Base-by-base conservation (phyloP, 2,797 vertebrate genomes). In the Scomberomorus guttatus region DNA sequence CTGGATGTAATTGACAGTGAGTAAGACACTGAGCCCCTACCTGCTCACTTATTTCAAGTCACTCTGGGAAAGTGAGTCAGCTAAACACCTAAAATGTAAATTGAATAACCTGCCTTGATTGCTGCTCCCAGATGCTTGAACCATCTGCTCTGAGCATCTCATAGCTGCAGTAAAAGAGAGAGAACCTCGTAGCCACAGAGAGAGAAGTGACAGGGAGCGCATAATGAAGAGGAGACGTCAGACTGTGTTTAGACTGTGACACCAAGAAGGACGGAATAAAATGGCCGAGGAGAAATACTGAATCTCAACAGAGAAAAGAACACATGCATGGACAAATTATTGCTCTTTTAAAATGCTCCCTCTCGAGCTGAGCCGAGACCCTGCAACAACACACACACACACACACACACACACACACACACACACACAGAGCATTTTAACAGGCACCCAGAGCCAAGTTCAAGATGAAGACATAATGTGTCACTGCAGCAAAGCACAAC, bases 141-240 rank as follows among this genome's bases (percentile, higher is more conserved):
- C 89, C 90, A 90, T 92, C 90, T 92, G 93, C 81, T 91, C 79
- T 11, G 84, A 90, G 85, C 50, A 54, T 72, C 86, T 91, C 77
- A 68, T 29, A 51, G 78, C 85, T 59, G 75, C 75, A 60, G 82
- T 83, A 77, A 86, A 83, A 75, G 63, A 85, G 77, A 89, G 71
- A 90, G 64, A 75, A 66, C 72, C 89, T 90, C 77, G 71, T 68
- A 80, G 80, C 78, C 78, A n/a, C 79, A 51, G 29, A 85, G 82
- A 56, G 54, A 67, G 85, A 42, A 42, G 77, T 76, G 84, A 79
- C 73, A 85, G 72, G 58, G 54, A 82, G 69, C 15, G 83, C 82
- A 86, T 89, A 86, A 91, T 85, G 72, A 89, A 85, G 77, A 51
- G 32, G 74, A 51, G 32, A 82, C 55, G 76, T 87, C 84, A 77